These are phyloP conservation scores for Acanthosepion lycidas DNA, from an alignment of 2,888 invertebrate genomes.

Conservation along the genomic window DNA sequence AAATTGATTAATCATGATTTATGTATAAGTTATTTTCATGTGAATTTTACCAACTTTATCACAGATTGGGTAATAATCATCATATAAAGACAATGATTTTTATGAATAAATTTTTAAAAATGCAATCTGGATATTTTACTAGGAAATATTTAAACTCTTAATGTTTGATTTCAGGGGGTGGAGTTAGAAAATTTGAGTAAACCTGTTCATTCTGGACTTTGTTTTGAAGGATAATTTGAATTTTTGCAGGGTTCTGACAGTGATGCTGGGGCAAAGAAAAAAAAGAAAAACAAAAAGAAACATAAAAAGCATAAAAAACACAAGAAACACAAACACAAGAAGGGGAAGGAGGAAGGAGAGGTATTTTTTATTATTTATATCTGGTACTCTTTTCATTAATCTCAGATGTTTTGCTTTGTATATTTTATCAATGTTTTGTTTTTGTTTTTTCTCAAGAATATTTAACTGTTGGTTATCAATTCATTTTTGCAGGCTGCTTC, in stretches of 20 bases:
- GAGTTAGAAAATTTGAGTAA: too few relatives aligned
- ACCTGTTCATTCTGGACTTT: not conserved
- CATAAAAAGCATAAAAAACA: conserved; percentile 65
- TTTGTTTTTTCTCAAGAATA: not conserved
- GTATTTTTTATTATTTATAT: conserved; percentile 25
- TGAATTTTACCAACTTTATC: too few relatives aligned
- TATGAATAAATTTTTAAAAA: too few relatives aligned
- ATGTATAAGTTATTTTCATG: too few relatives aligned
- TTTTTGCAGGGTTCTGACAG: conserved; percentile 56
- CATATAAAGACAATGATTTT: too few relatives aligned
- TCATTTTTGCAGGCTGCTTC: conserved; percentile 53
- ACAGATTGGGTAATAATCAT: too few relatives aligned
- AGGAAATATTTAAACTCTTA: too few relatives aligned
- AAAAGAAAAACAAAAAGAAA: conserved; percentile 63
- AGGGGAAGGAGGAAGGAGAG: conserved; percentile 54
- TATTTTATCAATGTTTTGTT: not conserved
- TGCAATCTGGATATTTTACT: too few relatives aligned
- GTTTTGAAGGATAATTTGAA: not conserved
- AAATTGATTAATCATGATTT: too few relatives aligned
- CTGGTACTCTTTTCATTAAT: too few relatives aligned
- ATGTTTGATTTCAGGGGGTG: too few relatives aligned
- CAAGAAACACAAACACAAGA: conserved; percentile 64
- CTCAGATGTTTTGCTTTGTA: not conserved
- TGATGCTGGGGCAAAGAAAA: conserved; percentile 58
- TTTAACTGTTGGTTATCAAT: not conserved